A percentile compares a stretch with the other conserved stretches of the same genome.
Conservation (phyloP, 2,113 vertebrate species). For the Cynocephalus volans region DNA sequence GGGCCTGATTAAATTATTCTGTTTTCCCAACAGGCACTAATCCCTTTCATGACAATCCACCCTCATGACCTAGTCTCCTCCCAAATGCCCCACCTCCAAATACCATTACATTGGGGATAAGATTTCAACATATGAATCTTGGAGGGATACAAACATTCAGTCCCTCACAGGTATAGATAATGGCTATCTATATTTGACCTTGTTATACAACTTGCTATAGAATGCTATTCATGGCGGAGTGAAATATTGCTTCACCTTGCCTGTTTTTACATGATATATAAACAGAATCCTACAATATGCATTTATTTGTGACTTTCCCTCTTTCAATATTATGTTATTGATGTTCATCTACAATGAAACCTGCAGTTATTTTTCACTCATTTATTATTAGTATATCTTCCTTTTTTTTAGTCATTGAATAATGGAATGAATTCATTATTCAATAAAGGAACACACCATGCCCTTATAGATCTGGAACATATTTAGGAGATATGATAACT, state of each 20-base stretch:
- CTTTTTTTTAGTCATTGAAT: neutral
- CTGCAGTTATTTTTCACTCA: neutral
- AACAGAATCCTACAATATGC: neutral
- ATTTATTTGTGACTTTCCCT: neutral
- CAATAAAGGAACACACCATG: no score
- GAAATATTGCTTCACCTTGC: no score
- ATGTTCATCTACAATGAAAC: neutral
- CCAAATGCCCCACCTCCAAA: neutral
- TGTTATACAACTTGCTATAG: neutral
- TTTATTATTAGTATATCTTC: neutral
- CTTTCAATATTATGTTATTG: neutral
- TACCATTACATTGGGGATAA: neutral
- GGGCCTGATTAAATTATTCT: no score
- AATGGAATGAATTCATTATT: no score
- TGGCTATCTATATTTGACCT: neutral
- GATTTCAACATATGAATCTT: neutral
- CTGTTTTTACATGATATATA: neutral
- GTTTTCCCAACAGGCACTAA: neutral
- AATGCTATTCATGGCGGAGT: neutral
- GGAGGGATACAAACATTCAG: neutral
- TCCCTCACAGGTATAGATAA: neutral
- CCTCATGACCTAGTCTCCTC: neutral
- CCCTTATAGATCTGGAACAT: neutral
- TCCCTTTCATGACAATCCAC: neutral
- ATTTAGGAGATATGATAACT: neutral